Evolutionary conservation across 2,888 invertebrate genomes (phyloP), one percentile per base, ranked within the genome.

Genomic region (Trisateles emortualis): DNA sequence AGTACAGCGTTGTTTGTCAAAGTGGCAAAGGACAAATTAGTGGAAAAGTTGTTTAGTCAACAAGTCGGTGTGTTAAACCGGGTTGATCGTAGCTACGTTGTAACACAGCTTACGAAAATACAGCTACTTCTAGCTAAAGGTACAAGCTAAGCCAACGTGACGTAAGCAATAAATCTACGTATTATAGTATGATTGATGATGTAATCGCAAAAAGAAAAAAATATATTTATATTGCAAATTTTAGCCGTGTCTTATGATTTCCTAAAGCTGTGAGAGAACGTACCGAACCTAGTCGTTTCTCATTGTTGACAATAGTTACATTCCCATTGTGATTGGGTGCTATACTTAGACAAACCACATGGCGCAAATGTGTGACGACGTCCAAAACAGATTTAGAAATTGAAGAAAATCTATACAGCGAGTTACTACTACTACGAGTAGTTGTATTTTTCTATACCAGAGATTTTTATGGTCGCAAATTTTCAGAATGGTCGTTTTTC

Each of bases 301-400:
- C 40, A 22, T 40, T 40, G 40, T 48, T 48, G 47, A 40, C 10
- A 40, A 14, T 32, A 13, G 30, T 13, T n/a, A 32, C 39, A 47
- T 14, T 19, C 22, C 5, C n/a, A 2, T 8, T 30, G 14, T 22
- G 32, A 32, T 47, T 39, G 19, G 32, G n/a, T 22, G 19, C 39
- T 47, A 47, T 47, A 16, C 16, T 32, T 14, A 33, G 40, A n/a
- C 16, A 8, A 14, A 43, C 19, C 35, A 35, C 24, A n/a, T n/a
- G 9, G 24, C 11, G 9, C 14, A 6, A 14, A 6, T 26, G 9
- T 26, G 8, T 26, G 9, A 6, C 3, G 1, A 8, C 26, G 1
- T 26, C 8, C 1, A 1, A 6, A 26, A 26, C 26, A 6, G 6
- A 26, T 26, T 26, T 26, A 6, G 8, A 26, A 26, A n/a, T n/a